Conservation (phyloP, 2,113 vertebrate species). For the Procavia capensis region DNA sequence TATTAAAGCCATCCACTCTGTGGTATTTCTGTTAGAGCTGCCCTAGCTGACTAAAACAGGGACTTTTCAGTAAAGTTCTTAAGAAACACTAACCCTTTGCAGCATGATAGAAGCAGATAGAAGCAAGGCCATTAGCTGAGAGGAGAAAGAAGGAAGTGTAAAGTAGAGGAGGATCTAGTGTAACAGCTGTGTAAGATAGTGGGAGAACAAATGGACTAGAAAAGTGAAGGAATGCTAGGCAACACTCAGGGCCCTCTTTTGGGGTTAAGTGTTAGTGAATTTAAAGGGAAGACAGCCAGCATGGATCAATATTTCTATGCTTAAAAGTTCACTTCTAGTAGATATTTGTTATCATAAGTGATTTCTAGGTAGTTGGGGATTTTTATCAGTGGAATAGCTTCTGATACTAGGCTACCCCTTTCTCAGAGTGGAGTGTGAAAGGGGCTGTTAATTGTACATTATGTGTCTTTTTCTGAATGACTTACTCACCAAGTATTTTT, state of each 20-base stretch:
- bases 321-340: slow-evolving; percentile 26
- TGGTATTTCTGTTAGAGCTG: too few species aligned
- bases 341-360: slow-evolving; percentile 39
- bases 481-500: neutral
- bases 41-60: too few species aligned
- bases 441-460: neutral
- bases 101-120: neutral
- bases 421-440: neutral
- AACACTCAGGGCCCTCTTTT: neutral
- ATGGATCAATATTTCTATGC: slow-evolving; percentile 12
- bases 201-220: neutral
- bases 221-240: neutral
- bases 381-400: slow-evolving; percentile 6
- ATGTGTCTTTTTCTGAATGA: neutral
- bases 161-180: neutral
- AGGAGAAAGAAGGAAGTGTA: neutral
- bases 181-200: neutral
- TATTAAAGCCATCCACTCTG: too few species aligned
- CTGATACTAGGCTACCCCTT: slow-evolving; percentile 1
- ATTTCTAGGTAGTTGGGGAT: slow-evolving; percentile 9
- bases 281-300: neutral
- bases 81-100: neutral
- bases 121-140: neutral
- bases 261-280: slow-evolving; percentile 16
- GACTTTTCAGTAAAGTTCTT: slow-evolving; percentile 25